phyloP scores from a whole-genome alignment of 2,113 vertebrate species.

The Microcebus tavaratra region DNA sequence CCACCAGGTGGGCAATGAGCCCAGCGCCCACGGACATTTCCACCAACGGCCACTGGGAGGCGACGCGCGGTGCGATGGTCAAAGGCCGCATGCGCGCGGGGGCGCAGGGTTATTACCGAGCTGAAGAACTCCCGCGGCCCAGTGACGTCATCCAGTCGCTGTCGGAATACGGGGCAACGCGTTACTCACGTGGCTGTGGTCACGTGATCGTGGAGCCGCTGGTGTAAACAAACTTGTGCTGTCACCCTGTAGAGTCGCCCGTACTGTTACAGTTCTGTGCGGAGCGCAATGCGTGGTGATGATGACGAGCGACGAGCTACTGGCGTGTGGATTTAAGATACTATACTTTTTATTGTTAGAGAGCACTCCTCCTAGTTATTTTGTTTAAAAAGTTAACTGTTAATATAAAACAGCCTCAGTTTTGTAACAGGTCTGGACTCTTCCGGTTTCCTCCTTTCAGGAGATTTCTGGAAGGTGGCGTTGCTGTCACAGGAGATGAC shows the following conservation, averaged over 20 bases:
- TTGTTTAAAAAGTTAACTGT: not conserved
- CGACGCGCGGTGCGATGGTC: not conserved
- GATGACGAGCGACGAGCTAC: not conserved
- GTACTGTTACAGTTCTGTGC: too few species aligned
- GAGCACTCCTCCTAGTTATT: not conserved
- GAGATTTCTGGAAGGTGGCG: not conserved
- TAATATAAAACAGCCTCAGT: not conserved
- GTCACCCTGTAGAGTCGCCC: too few species aligned
- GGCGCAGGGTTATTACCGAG: too few species aligned
- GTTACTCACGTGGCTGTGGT: not conserved
- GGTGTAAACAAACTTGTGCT: not conserved
- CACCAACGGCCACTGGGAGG: not conserved
- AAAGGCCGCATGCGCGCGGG: not conserved
- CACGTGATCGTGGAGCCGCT: not conserved
- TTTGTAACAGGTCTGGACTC: not conserved
- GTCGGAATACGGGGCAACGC: too few species aligned
- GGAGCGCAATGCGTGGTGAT: not conserved
- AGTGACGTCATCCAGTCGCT: not conserved
- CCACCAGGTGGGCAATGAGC: fast-evolving
- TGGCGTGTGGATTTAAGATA: not conserved
- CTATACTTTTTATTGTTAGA: not conserved
- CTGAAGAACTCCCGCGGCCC: not conserved
- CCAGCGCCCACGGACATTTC: not conserved
- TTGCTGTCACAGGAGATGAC: not conserved
- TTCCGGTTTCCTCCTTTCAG: not conserved